Base-by-base conservation (phyloP, 2,797 vertebrate genomes). In the Odontamblyopus lacepedii region DNA sequence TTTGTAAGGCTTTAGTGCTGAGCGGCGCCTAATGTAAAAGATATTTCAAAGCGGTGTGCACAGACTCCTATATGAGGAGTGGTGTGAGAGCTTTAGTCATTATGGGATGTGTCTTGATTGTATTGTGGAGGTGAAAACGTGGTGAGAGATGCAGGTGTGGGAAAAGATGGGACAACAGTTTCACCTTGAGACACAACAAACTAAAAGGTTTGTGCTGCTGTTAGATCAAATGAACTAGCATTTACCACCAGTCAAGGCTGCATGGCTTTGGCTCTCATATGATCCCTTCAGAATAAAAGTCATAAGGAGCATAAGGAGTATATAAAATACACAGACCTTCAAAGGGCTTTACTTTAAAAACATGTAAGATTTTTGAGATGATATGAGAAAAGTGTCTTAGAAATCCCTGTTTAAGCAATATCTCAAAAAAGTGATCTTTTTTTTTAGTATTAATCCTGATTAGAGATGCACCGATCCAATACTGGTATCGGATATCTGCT, bases 81-180 rank as follows among this genome's bases (percentile, higher is more conserved):
- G 65, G 65, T 55, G 29, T 23, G 53, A 35, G 51, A 15, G 66
- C 50, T 56, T 57, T 68, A 13, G 51, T 72, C 0, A 27, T 57
- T 57, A 55, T 79, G 23, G 11, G 7, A 74, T 56, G 65, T 57
- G 16, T 67, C 50, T 12, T 64, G 56, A 66, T 67, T 38, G 56
- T 71, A 64, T 53, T 68, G 53, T 53, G 65, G 41, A 30, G 26
- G 23, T 26, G 65, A 0, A 0, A 68, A 70, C 55, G 44, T 53
- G 72, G 48, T 60, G 72, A 73, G 15, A 3, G 72, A 68, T 56
- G 66, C 12, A 1, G 35, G 19, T 64, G 68, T 66, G 65, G 55
- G 63, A 83, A 79, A 79, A 75, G 71, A 79, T 68, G 48, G 32
- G 67, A 74, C 69, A 77, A 63, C 66, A 70, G 72, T 77, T 38